Evolutionary conservation across 1,140 invertebrate genomes (phyloP).

Genomic region (Tetramorium alpestre): DNA sequence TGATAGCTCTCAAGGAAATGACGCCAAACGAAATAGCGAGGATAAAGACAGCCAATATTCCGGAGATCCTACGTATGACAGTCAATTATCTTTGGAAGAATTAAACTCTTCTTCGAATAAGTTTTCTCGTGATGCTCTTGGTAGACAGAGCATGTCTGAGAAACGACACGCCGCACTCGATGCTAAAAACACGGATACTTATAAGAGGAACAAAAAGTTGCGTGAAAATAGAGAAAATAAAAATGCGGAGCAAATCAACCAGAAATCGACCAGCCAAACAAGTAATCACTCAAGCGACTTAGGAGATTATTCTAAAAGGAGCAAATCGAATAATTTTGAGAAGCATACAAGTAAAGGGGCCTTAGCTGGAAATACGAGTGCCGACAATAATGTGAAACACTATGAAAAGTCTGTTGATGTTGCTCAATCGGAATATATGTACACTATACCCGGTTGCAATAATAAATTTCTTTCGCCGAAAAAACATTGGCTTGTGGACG

Average conservation of each 20-base stretch:
- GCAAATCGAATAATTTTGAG: conserved; percentile 62
- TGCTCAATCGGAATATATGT: conserved; percentile 79
- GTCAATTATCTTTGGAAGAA: conserved; percentile 92
- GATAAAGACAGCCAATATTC: conserved; percentile 84
- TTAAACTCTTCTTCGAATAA: conserved; percentile 87
- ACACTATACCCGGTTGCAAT: conserved; percentile 83
- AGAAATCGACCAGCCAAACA: conserved; percentile 50
- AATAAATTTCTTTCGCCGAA: conserved; percentile 84
- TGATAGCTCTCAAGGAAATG: conserved; percentile 72
- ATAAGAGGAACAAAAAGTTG: conserved; percentile 96
- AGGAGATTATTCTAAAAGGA: conserved; percentile 59
- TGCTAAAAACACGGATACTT: conserved; percentile 97
- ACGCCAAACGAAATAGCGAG: conserved; percentile 75
- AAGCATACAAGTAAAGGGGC: conserved; percentile 72
- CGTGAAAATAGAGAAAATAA: conserved; percentile 87
- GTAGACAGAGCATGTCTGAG: conserved; percentile 98
- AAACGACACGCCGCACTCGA: conserved; percentile 97
- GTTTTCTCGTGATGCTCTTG: conserved; percentile 95
- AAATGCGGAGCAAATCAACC: conserved; percentile 74
- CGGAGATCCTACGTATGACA: conserved; percentile 91
- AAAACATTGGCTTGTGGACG: conserved; percentile 89
- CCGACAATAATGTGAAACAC: conserved; percentile 77
- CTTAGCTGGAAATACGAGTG: conserved; percentile 70
- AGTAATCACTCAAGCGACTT: conserved; percentile 51
- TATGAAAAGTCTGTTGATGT: conserved; percentile 77